Base-by-base conservation (phyloP, 2,888 invertebrate species). In the Cyrtodaria siliqua region DNA sequence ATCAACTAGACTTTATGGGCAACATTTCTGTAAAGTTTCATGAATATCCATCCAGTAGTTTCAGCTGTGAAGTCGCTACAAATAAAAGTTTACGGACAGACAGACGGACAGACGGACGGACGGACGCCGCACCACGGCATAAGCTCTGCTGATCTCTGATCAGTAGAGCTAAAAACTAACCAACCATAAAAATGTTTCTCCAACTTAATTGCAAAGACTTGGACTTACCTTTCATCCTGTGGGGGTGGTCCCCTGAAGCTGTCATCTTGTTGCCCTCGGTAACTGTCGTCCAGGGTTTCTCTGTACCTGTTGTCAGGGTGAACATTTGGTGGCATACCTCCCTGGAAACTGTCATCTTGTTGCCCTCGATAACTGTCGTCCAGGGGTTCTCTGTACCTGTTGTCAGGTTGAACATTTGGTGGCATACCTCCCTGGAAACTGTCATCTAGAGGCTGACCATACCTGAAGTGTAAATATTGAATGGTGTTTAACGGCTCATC, bases 361-460 rank as follows among this genome's bases (percentile, higher is more conserved):
- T 56, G 76, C 23, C 70, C 80, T 42, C 56, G 44, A 53, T 77
- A 80, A 53, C 73, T 73, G 53, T 67, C 77, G 27, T 75, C 68
- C 42, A 56, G 49, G 50, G 27, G 72, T 38, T 52, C 68, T 12
- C 38, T 23, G 52, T 73, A 73, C 23, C 52, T 50, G 4, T 70
- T 63, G 12, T 61, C 56, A 14, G 66, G 72, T 40, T 55, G 52
- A 12, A 16, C 6, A 44, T 16, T 18, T 20, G 73, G 72, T 44
- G 52, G 47, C 47, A 50, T 53, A 2, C 68, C 68, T 29, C 70
- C 79, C 47, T 62, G 60, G 61, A 72, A 80, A 42, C 72, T 66
- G 24, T 80, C 75, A 26, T 76, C 69, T 49, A 78, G 9, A 47
- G 81, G 81, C 29, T 74, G 74, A 26, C 74, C 78, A 59, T 81